Percentiles rank a stretch among this genome's conserved stretches.
Conservation (phyloP, 1,140 invertebrate genomes). For the Venturia canescens region DNA sequence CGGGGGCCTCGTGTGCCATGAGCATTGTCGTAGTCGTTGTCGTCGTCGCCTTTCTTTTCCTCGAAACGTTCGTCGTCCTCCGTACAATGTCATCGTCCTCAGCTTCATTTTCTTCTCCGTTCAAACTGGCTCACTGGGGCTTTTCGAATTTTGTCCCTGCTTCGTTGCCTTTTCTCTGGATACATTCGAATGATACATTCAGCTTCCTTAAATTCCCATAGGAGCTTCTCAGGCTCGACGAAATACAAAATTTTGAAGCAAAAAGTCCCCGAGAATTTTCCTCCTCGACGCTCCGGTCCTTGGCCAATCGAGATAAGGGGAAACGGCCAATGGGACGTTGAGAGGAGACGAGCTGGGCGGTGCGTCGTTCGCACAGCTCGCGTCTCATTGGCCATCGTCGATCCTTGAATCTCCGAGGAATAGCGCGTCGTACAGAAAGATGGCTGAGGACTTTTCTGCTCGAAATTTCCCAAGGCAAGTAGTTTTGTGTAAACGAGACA, state of each 20-base stretch:
- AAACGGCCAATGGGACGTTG: too few species aligned
- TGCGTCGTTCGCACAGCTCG: too few species aligned
- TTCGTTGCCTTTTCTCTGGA: not conserved
- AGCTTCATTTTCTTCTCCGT: conserved; percentile 12
- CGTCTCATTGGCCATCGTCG: too few species aligned
- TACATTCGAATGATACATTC: too few species aligned
- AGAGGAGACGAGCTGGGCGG: too few species aligned
- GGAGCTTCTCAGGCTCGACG: too few species aligned
- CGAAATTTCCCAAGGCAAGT: not conserved
- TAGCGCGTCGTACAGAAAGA: too few species aligned
- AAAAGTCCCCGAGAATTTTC: not conserved
- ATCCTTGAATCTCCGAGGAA: too few species aligned
- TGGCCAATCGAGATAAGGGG: too few species aligned
- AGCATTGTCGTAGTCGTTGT: conserved; percentile 10
- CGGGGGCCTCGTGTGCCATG: conserved; percentile 28
- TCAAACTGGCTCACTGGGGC: not conserved
- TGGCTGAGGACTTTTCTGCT: too few species aligned
- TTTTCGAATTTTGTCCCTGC: conserved; percentile 26
- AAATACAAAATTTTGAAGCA: too few species aligned
- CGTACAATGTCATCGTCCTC: conserved; percentile 19
- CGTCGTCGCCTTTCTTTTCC: conserved; percentile 20
- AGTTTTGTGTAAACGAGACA: not conserved
- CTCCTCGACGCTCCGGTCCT: not conserved
- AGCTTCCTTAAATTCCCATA: too few species aligned
- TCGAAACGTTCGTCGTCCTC: conserved; percentile 12